phyloP scores from a whole-genome alignment of 2,888 invertebrate species.

The Chrysotoxum bicinctum region DNA sequence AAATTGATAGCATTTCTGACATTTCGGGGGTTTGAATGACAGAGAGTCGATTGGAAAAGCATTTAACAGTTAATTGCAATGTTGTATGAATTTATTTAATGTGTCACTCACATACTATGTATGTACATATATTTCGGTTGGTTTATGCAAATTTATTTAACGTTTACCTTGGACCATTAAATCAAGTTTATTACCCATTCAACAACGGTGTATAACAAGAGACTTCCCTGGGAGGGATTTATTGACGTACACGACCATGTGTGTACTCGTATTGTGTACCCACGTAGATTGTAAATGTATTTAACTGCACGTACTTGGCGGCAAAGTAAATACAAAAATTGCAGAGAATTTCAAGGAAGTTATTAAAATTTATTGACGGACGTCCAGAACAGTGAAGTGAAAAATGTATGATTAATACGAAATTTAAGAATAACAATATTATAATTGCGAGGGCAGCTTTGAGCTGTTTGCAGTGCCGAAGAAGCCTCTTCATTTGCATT shows the following conservation, averaged over 20 bases:
- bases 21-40: not conserved
- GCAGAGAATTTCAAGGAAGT: constrained; percentile 4
- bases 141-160: constrained; percentile 20
- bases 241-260: not conserved
- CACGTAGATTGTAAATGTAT: constrained; percentile 2
- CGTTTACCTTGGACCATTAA: constrained; percentile 30
- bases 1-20: not conserved
- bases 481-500: too few species aligned
- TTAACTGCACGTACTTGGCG: not conserved
- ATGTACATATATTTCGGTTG: not conserved
- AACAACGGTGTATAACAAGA: not conserved
- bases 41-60: not conserved
- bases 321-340: not conserved
- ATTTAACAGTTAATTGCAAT: constrained; percentile 16
- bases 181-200: constrained; percentile 45
- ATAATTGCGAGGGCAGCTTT: not conserved
- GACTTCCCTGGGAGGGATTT: constrained; percentile 19
- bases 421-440: not conserved
- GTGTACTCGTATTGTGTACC: not conserved
- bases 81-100: not conserved
- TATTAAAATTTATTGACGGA: not conserved
- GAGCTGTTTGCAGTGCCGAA: not conserved
- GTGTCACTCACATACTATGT: not conserved
- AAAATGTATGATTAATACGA: not conserved
- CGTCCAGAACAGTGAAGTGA: not conserved